A percentile compares a stretch with the other conserved stretches of the same genome.
Conservation (phyloP, 2,888 invertebrate genomes). For the Apodemia zela region DNA sequence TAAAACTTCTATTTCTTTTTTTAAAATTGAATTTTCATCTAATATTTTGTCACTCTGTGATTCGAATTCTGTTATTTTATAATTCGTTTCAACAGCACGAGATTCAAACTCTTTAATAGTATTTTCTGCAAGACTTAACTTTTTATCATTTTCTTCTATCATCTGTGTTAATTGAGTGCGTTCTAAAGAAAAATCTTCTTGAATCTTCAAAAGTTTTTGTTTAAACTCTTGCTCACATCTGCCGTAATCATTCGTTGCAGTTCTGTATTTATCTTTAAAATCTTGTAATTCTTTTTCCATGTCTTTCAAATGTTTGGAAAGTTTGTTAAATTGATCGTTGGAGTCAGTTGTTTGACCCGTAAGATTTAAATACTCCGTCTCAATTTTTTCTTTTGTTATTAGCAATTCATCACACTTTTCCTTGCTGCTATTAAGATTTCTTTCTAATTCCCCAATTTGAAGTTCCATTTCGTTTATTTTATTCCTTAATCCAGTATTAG, state of each 20-base stretch:
- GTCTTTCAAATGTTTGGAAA: neutral
- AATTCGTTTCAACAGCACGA: slow-evolving; percentile 45
- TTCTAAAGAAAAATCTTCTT: neutral
- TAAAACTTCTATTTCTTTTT: slow-evolving; percentile 60
- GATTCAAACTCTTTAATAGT: slow-evolving; percentile 13
- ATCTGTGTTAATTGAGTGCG: neutral
- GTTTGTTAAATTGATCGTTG: slow-evolving; percentile 3
- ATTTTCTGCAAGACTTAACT: neutral
- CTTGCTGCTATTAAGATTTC: slow-evolving; percentile 75
- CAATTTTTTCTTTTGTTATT: slow-evolving; percentile 79
- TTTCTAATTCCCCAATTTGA: slow-evolving; percentile 77
- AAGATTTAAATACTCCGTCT: slow-evolving; percentile 80
- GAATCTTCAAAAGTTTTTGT: slow-evolving; percentile 1
- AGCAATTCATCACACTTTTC: slow-evolving; percentile 80
- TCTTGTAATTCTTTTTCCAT: slow-evolving; percentile 5
- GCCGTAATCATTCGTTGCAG: neutral
- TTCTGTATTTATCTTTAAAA: slow-evolving; percentile 9
- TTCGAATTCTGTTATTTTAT: slow-evolving; percentile 52
- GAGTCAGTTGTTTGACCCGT: slow-evolving; percentile 82
- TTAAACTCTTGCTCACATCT: slow-evolving; percentile 4
- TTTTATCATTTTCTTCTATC: slow-evolving; percentile 9
- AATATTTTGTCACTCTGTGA: slow-evolving; percentile 55
- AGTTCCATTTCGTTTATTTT: slow-evolving; percentile 73
- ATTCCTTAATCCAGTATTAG: slow-evolving; percentile 55
- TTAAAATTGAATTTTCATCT: slow-evolving; percentile 66